Base-by-base conservation (phyloP, 53 echinoderm and acorn worm genomes). In the Paelopatides confundens region DNA sequence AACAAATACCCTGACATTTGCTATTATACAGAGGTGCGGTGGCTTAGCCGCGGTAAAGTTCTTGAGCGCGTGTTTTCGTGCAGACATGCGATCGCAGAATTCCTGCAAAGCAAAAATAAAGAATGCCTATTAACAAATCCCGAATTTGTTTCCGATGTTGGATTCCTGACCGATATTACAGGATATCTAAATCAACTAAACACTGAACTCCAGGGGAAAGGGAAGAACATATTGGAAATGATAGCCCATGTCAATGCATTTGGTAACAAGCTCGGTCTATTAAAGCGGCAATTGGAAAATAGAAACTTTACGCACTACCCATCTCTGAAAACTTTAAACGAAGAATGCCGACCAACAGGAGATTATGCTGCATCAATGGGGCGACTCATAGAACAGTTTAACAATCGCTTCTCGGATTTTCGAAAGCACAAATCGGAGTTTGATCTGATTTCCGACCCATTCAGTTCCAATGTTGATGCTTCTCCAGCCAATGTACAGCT, bases 21-120 rank as follows among this genome's bases (percentile, higher is more conserved):
- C 71, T 71, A 71, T 35, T 71, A 33, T 38, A 71, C 71, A 35
- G 36, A 71, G 71, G 71, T 71, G 71, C 31, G 71, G 34, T 71
- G 71, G 36, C 14, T 35, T 33, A 71, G 71, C 15, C 26, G 34
- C 31, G 36, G 71, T 8, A 69, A 38, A 71, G 71, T 71, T 35
- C n/a, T 71, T 15, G 71, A 71, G 34, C 31, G 35, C 4, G 71
- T 71, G 34, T 71, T 71, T 71, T 35, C 71, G 23, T 13, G 3
- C 24, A 32, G 71, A 35, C 31, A 35, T 23, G 36, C 3, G 35
- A 33, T 71, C 26, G 26, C 29, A 28, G 65, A 69, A 2, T 71
- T 71, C 36, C 3, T 71, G 33, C 34, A 38, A 71, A 33, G 34
- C 31, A 71, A 71, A 7, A 18, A 35, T 71, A 4, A 35, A 15